These are phyloP conservation scores for Bostrychus sinensis DNA, from an alignment of 2,113 vertebrate genomes.

Conservation along the genomic window DNA sequence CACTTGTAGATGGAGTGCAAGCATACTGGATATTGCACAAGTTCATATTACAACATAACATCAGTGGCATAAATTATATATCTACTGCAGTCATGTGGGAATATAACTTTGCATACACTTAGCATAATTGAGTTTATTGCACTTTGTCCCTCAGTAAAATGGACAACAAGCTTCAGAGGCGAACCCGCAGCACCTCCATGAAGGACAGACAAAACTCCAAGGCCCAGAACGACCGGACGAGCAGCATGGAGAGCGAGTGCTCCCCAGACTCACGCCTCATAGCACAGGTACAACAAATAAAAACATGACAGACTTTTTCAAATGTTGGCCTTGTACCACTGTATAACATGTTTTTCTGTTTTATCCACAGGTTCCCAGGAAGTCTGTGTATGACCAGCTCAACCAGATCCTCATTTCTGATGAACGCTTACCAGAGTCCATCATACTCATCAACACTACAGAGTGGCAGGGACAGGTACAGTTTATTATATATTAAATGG, in stretches of 20 bases:
- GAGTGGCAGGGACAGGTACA: slow-evolving; percentile 84
- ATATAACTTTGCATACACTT: background rate
- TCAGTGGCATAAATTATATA: background rate
- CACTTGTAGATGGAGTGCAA: background rate
- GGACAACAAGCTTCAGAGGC: slow-evolving; percentile 73
- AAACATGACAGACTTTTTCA: no score
- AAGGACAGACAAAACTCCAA: slow-evolving; percentile 82
- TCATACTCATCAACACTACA: slow-evolving; percentile 81
- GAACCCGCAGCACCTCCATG: slow-evolving; percentile 81
- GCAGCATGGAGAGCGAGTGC: slow-evolving; percentile 81
- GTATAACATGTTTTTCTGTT: slow-evolving; percentile 16
- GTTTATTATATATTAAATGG: slow-evolving; percentile 1
- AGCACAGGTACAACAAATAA: slow-evolving; percentile 63
- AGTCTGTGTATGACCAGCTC: slow-evolving; percentile 84
- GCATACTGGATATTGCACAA: background rate
- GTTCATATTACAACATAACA: background rate
- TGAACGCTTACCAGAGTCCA: slow-evolving; percentile 80
- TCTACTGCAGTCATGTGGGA: background rate
- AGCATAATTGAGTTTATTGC: slow-evolving; percentile 8
- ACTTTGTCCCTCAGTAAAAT: slow-evolving; percentile 65
- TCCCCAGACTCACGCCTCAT: slow-evolving; percentile 72
- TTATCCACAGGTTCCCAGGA: slow-evolving; percentile 76
- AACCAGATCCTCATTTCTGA: slow-evolving; percentile 85
- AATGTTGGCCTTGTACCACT: background rate
- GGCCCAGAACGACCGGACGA: slow-evolving; percentile 76